phyloP scores from a whole-genome alignment of 2,113 vertebrate species.

The Ardeotis arabs region DNA sequence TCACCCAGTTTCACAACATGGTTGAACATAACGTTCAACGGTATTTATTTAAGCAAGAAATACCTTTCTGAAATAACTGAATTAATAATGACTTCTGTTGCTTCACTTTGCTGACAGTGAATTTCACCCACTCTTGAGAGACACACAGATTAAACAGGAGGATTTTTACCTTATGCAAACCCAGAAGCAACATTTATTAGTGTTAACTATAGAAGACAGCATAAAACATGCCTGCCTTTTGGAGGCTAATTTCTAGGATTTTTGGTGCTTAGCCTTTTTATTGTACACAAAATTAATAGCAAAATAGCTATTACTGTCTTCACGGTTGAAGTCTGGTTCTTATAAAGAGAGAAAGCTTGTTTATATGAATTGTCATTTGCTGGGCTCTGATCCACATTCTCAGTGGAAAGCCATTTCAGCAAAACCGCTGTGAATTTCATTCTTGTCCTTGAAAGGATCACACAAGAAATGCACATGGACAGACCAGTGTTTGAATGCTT shows the following conservation, averaged over 20 bases:
- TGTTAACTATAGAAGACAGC: background rate
- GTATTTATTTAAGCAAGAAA: background rate
- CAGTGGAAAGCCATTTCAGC: background rate
- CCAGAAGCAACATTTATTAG: background rate
- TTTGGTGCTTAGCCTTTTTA: background rate
- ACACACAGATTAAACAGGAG: background rate
- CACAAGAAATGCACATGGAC: background rate
- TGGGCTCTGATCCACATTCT: slow-evolving; percentile 2
- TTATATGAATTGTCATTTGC: background rate
- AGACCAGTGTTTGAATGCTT: background rate
- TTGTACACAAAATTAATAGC: background rate
- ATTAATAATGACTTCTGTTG: background rate
- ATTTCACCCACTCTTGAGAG: background rate
- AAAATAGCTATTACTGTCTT: background rate
- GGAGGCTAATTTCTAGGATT: background rate
- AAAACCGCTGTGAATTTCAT: background rate
- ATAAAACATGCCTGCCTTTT: background rate
- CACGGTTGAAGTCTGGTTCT: background rate
- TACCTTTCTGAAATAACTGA: background rate
- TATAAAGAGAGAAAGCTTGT: background rate
- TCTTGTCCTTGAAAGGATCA: background rate
- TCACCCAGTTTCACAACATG: background rate
- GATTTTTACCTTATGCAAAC: background rate
- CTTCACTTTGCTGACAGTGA: background rate
- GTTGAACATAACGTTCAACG: background rate